Base-by-base conservation (phyloP, 2,113 vertebrate species). In the Callipepla californica region DNA sequence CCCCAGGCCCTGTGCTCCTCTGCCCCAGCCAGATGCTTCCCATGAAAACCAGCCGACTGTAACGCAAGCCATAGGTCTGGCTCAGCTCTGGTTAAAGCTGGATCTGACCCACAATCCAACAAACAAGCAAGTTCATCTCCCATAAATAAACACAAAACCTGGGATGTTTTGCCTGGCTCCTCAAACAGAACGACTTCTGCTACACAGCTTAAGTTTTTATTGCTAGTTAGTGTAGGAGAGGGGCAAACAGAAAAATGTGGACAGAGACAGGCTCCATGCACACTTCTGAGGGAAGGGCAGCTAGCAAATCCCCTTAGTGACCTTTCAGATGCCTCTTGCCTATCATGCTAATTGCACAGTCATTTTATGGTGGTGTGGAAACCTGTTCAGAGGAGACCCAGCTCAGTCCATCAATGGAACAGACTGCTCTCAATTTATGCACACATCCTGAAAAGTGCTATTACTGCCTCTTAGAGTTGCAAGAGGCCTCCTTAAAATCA, bases 61-160 rank as follows among this genome's bases (percentile, higher is more conserved):
- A 85, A 80, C 5, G 2, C 61, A 89, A 92, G 50, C 38, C 65
- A 25, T 4, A 11, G 73, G 79, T 42, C 59, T 89, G 63, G 55
- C 65, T 85, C 63, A 74, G 63, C 63, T 66, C 63, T 82, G 45
- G 32, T 19, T 87, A 74, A 91, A 89, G 38, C 81, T 85, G 75
- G 55, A 83, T 87, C 32, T 22, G 87, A 74, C 91, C 93, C 79
- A 83, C 87, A 94, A 34, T 21, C 7, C 45, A 62, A 72, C 87
- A 82, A 7, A 7, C 73, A 85, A 82, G 40, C 36, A 89, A 94
- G 72, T 68, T 94, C 50, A 45, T n/a, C 48, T 85, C 80, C 73
- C 74, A 89, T 69, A 77, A 89, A 89, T 70, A 82, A 90, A 89
- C 36, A 70, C 34, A 82, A 85, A 95, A 89, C 83, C 72, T 81